These are phyloP conservation scores for Ia io DNA, from an alignment of 2,113 vertebrate species.

Conservation along the genomic window DNA sequence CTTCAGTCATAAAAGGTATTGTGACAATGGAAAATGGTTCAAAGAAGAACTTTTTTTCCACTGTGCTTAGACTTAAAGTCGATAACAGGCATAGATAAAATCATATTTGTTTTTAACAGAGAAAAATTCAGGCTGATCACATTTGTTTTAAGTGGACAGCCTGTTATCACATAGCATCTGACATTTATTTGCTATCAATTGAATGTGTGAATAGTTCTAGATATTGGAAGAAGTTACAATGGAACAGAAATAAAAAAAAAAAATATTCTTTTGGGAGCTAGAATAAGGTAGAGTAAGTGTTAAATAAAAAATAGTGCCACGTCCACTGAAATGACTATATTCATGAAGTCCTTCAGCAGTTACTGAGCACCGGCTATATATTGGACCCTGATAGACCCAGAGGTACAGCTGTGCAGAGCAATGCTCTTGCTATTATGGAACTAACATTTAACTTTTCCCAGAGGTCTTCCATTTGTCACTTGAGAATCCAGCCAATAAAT, in stretches of 20 bases:
- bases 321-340: background rate
- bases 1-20: slow-evolving; percentile 14
- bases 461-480: background rate
- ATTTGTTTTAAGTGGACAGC: background rate
- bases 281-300: background rate
- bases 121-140: background rate
- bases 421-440: background rate
- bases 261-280: background rate
- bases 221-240: background rate
- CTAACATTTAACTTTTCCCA: background rate
- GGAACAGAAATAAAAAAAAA: background rate
- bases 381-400: accelerated
- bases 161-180: background rate
- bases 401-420: background rate
- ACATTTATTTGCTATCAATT: slow-evolving; percentile 19
- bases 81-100: background rate
- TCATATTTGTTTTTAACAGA: background rate
- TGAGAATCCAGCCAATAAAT: background rate
- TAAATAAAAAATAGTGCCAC: background rate
- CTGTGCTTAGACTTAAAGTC: background rate
- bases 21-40: background rate
- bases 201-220: background rate
- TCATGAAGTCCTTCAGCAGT: background rate
- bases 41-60: background rate
- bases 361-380: background rate